Conservation (phyloP, 53 echinoderm and acorn worm species). For the Zoroaster sp. region DNA sequence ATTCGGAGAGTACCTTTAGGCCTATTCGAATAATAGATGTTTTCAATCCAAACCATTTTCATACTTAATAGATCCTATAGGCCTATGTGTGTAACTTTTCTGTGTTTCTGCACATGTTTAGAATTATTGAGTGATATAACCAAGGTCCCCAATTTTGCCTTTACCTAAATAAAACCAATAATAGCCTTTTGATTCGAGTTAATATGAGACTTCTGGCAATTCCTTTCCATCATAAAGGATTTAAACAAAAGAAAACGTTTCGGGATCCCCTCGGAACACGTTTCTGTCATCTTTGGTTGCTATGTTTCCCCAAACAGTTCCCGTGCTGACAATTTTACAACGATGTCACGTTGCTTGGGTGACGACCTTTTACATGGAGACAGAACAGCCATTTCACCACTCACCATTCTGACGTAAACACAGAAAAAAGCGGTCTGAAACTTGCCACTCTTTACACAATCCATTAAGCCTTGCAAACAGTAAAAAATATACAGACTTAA, state of each 20-base stretch:
- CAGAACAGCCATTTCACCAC: too few relatives aligned
- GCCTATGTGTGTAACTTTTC: too few relatives aligned
- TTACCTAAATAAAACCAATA: too few relatives aligned
- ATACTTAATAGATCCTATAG: too few relatives aligned
- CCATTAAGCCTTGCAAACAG: conserved; percentile 13
- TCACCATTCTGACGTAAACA: not conserved
- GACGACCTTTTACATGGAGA: not conserved
- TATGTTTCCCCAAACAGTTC: conserved; percentile 16
- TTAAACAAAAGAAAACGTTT: not conserved
- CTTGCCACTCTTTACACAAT: conserved; percentile 2
- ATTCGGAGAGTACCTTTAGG: too few relatives aligned
- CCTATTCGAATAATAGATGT: too few relatives aligned
- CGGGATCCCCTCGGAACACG: not conserved
- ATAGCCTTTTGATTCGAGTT: too few relatives aligned
- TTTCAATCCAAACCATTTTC: too few relatives aligned
- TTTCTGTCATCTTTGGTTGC: conserved; percentile 10
- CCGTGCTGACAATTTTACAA: not conserved
- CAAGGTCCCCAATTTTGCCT: too few relatives aligned
- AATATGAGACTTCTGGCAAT: too few relatives aligned
- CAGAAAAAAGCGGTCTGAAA: not conserved
- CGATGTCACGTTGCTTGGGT: not conserved
- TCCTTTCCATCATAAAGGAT: not conserved
- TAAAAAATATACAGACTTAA: not conserved
- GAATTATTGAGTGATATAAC: too few relatives aligned
- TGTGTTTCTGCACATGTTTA: too few relatives aligned